phyloP scores from a whole-genome alignment of 2,888 invertebrate species.

The Galerucella calmariensis region DNA sequence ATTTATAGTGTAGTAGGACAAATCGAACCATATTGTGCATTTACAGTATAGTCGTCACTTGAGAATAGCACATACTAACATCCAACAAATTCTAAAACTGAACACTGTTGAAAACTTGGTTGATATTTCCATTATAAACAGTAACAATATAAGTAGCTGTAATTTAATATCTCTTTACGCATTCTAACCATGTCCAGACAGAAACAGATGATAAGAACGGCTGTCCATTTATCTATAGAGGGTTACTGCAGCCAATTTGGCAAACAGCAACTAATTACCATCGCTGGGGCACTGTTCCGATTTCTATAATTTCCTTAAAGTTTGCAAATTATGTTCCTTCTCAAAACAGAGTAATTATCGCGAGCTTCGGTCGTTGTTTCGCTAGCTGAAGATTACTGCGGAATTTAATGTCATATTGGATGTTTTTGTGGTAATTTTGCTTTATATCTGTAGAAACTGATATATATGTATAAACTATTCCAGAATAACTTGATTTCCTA shows the following conservation, averaged over 20 bases:
- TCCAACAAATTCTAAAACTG: too few relatives aligned
- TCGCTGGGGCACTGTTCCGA: conserved; percentile 48
- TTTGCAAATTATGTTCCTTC: conserved; percentile 44
- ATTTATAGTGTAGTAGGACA: too few relatives aligned
- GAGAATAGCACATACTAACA: too few relatives aligned
- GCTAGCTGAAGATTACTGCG: background rate
- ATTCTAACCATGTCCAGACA: conserved; percentile 1
- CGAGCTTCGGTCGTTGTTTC: conserved; percentile 26
- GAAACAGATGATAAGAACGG: conserved; percentile 11
- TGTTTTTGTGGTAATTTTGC: too few relatives aligned
- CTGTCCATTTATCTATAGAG: conserved; percentile 56
- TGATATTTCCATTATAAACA: too few relatives aligned
- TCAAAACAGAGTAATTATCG: conserved; percentile 43
- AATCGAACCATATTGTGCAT: too few relatives aligned
- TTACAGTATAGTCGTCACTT: too few relatives aligned
- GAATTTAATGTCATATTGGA: too few relatives aligned
- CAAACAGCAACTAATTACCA: conserved; percentile 61
- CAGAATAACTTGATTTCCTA: too few relatives aligned
- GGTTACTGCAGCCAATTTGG: conserved; percentile 62
- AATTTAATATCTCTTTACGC: background rate
- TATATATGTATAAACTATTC: too few relatives aligned
- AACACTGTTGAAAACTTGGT: too few relatives aligned
- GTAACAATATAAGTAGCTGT: background rate
- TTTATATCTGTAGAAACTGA: too few relatives aligned
- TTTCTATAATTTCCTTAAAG: conserved; percentile 55